Evolutionary conservation across 2,797 vertebrate genomes (phyloP).

Genomic region (Dipus sagitta): DNA sequence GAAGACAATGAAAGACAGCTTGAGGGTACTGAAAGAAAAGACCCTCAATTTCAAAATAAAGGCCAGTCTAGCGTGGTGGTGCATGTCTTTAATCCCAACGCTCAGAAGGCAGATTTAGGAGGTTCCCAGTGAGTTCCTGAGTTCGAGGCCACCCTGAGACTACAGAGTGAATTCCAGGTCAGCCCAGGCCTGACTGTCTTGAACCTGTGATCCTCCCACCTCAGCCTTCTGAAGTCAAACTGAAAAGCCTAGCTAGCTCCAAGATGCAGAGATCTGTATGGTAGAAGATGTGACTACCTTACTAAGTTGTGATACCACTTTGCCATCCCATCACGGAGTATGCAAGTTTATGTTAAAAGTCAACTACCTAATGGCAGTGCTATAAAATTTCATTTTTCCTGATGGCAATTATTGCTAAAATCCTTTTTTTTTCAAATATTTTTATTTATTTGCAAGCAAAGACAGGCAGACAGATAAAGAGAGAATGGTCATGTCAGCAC

Average conservation of each 20-base stretch:
- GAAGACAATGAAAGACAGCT: neutral
- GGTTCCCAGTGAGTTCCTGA: too few species aligned
- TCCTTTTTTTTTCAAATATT: too few species aligned
- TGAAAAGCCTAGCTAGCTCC: constrained; percentile 45
- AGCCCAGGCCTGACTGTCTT: too few species aligned
- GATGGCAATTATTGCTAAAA: neutral
- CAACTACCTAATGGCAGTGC: neutral
- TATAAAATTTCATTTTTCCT: constrained; percentile 34
- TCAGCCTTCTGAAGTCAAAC: neutral
- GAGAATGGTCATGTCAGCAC: too few species aligned
- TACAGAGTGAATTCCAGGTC: too few species aligned
- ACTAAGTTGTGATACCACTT: neutral
- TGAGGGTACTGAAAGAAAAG: neutral
- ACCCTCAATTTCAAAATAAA: neutral
- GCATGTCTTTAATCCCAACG: too few species aligned
- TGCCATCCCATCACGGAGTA: constrained; percentile 1
- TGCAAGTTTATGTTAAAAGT: neutral
- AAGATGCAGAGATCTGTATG: neutral
- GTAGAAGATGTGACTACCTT: neutral
- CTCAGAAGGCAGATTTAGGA: too few species aligned
- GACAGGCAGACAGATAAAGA: too few species aligned
- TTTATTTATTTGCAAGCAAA: too few species aligned
- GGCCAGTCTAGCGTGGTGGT: too few species aligned
- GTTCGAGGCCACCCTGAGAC: too few species aligned
- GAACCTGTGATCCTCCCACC: neutral